Base-by-base conservation (phyloP, 2,888 invertebrate species). In the Megamerina dolium region DNA sequence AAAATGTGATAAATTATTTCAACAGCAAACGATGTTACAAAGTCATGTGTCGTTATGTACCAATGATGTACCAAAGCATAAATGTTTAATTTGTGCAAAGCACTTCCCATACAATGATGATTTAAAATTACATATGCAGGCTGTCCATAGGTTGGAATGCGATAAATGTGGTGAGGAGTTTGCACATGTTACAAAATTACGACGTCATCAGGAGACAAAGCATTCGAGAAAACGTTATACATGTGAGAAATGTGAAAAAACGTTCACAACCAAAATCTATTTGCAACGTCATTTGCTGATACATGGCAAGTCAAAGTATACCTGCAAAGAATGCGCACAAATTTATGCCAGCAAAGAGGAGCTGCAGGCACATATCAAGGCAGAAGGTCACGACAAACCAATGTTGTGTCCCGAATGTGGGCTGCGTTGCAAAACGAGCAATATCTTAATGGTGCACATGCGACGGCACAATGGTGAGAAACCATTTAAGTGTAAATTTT, bases 381-480 rank as follows among this genome's bases (percentile, higher is more conserved):
- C 73, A 43, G 74, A 75, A 45, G 53, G 56, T 38, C 73, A 73
- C 47, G 75, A 75, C 41, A 75, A 74, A 54, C 75, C 75, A 41
- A 74, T 73, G 56, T 59, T 77, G 18, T 77, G 76, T 55, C 76
- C 76, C 0, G 75, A 76, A 51, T 77, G 76, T 53, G 77, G 76
- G 3, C 68, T 75, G 21, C 55, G 75, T 30, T 77, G 75, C 54
- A 74, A 75, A 26, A 59, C 74, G 20, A 74, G 73, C 34, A 75
- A 75, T 57, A 75, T 74, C 53, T 57, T 75, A 20, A 70, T 72
- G 12, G 74, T 74, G 16, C 76, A 76, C 49, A 75, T 74, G 74
- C 55, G 76, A 29, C 59, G 75, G 33, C 76, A 74, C 57, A 65
- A 73, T 16, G 76, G 75, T 1, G 75, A 76, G 50, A 76, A 76